These are phyloP conservation scores for Drosophila lacicola DNA, from an alignment of 2,888 invertebrate species.

Conservation along the genomic window DNA sequence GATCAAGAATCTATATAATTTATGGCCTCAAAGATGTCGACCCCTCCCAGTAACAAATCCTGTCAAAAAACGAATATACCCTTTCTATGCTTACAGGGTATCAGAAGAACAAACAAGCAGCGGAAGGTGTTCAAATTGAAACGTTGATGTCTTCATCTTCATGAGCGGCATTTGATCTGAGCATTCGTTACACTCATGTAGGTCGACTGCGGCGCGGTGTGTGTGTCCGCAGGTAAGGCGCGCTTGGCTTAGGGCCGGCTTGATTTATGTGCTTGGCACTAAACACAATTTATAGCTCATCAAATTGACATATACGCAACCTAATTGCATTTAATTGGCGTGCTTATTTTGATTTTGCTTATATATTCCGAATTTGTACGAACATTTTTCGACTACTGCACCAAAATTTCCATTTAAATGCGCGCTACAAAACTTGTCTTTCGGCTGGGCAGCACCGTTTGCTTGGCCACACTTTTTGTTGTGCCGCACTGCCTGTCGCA, in stretches of 20 bases:
- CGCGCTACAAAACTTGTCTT: background rate
- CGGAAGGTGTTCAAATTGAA: slow-evolving; percentile 68
- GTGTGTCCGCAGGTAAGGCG: slow-evolving; percentile 35
- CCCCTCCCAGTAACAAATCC: no score
- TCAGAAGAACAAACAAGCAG: slow-evolving; percentile 10
- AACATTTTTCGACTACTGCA: background rate
- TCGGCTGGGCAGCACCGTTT: slow-evolving; percentile 28
- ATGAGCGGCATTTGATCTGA: slow-evolving; percentile 73
- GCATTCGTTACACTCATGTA: slow-evolving; percentile 74
- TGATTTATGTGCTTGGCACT: slow-evolving; percentile 45
- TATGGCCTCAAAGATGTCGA: no score
- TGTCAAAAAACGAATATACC: background rate
- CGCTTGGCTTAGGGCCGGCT: background rate
- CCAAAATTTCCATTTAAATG: slow-evolving; percentile 4
- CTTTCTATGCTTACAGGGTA: background rate
- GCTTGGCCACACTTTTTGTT: slow-evolving; percentile 8
- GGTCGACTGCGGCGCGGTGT: slow-evolving; percentile 45
- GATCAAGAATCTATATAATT: no score
- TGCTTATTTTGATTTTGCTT: background rate
- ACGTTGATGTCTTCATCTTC: slow-evolving; percentile 79
- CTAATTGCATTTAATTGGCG: slow-evolving; percentile 25
- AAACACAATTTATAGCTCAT: slow-evolving; percentile 24
- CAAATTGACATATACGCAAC: slow-evolving; percentile 26
- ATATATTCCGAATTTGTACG: background rate
- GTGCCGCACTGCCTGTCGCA: background rate